Conservation (phyloP, 2,888 invertebrate species). For the Apamea crenata region DNA sequence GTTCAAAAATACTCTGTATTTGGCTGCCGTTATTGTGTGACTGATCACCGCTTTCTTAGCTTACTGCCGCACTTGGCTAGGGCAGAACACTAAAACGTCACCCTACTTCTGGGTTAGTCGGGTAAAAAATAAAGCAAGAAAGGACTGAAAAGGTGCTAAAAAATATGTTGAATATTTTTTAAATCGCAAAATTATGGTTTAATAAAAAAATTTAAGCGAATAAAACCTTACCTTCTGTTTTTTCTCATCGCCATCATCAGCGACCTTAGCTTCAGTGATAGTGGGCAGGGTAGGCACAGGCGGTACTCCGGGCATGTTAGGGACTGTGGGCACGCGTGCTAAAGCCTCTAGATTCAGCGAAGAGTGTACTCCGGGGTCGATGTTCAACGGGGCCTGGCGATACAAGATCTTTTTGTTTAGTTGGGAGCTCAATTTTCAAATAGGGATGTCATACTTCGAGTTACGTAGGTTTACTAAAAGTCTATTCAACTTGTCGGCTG, state of each 20-base stretch:
- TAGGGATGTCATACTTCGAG: conserved; percentile 42
- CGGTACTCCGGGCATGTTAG: conserved; percentile 95
- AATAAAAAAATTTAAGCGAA: conserved; percentile 24
- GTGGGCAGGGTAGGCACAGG: conserved; percentile 96
- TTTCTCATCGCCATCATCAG: conserved; percentile 89
- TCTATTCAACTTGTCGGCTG: background rate
- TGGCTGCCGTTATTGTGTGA: background rate
- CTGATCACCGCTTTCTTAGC: background rate
- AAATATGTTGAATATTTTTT: background rate
- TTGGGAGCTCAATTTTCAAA: conserved; percentile 14
- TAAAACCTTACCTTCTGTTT: conserved; percentile 72
- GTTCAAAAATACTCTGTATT: background rate
- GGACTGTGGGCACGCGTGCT: conserved; percentile 90
- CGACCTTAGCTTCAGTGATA: conserved; percentile 95
- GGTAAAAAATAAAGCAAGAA: conserved; percentile 13
- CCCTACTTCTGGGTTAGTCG: background rate
- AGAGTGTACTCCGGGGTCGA: conserved; percentile 98
- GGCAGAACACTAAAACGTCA: background rate
- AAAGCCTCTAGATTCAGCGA: conserved; percentile 95
- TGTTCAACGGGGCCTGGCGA: conserved; percentile 93
- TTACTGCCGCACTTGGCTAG: background rate
- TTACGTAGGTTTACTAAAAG: conserved; percentile 20
- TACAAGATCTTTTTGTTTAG: conserved; percentile 71
- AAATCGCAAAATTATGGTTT: background rate
- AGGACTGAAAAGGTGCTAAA: conserved; percentile 16